phyloP scores from a whole-genome alignment of 1,140 invertebrate genomes.

The Potamilus streckersoni region DNA sequence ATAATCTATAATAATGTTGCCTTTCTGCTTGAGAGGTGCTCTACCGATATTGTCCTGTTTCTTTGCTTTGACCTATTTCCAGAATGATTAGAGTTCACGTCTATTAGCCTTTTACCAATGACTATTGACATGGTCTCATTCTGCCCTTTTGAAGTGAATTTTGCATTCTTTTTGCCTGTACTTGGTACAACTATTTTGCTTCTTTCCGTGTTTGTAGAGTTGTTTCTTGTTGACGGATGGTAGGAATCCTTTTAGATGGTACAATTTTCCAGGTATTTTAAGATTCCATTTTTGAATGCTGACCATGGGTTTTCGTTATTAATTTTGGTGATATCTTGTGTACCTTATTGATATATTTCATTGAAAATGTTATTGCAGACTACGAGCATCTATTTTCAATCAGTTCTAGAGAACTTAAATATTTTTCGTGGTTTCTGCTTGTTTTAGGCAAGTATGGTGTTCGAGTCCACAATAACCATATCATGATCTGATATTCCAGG shows the following conservation, averaged over 20 bases:
- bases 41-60: constrained; percentile 24
- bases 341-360: too few relatives aligned
- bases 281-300: constrained; percentile 1
- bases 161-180: constrained; percentile 26
- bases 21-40: constrained; percentile 20
- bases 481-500: constrained; percentile 26
- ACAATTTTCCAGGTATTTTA: neutral
- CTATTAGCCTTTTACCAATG: constrained; percentile 30
- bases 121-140: constrained; percentile 36
- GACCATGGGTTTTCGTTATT: neutral
- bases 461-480: constrained; percentile 6
- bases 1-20: constrained; percentile 21
- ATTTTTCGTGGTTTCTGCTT: neutral
- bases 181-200: constrained; percentile 1
- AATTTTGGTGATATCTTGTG: too few relatives aligned
- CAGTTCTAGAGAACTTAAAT: neutral
- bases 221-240: too few relatives aligned
- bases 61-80: constrained; percentile 34
- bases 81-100: constrained; percentile 42
- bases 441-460: neutral
- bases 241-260: too few relatives aligned
- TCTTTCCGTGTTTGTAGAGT: neutral
- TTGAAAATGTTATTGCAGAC: neutral
- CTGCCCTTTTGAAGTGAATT: constrained; percentile 20
- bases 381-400: neutral